phyloP scores from a whole-genome alignment of 2,888 invertebrate species.

The Cerastis rubricosa region DNA sequence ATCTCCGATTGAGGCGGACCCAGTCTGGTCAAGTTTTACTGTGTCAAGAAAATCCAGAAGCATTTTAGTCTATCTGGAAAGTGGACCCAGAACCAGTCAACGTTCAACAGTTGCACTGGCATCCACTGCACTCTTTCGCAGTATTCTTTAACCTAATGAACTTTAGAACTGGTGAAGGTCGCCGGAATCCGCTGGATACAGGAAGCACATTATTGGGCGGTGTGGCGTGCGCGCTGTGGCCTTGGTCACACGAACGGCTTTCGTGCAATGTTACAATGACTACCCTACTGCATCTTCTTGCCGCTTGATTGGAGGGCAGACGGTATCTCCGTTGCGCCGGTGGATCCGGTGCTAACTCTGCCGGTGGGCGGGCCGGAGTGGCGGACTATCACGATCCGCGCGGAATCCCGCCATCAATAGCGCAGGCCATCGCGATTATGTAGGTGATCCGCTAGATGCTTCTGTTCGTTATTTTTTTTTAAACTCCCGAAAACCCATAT shows the following conservation, averaged over 20 bases:
- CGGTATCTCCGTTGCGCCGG: slow-evolving; percentile 48
- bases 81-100: too few species aligned
- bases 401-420: slow-evolving; percentile 56
- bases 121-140: too few species aligned
- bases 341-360: slow-evolving; percentile 56
- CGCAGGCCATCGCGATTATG: slow-evolving; percentile 27
- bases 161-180: too few species aligned
- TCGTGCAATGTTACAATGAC: background rate
- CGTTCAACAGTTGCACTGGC: too few species aligned
- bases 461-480: background rate
- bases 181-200: too few species aligned
- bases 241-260: background rate
- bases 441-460: slow-evolving; percentile 14
- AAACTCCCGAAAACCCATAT: background rate
- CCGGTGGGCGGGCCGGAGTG: slow-evolving; percentile 41
- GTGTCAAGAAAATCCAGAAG: too few species aligned
- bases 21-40: too few species aligned
- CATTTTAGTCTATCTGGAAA: too few species aligned
- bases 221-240: background rate
- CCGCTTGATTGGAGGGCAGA: background rate
- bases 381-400: slow-evolving; percentile 38
- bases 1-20: too few species aligned
- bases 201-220: too few species aligned
- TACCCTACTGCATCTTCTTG: slow-evolving; percentile 21
- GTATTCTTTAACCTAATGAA: too few species aligned